Conservation (phyloP, 2,113 vertebrate species). For the Struthidea cinerea region DNA sequence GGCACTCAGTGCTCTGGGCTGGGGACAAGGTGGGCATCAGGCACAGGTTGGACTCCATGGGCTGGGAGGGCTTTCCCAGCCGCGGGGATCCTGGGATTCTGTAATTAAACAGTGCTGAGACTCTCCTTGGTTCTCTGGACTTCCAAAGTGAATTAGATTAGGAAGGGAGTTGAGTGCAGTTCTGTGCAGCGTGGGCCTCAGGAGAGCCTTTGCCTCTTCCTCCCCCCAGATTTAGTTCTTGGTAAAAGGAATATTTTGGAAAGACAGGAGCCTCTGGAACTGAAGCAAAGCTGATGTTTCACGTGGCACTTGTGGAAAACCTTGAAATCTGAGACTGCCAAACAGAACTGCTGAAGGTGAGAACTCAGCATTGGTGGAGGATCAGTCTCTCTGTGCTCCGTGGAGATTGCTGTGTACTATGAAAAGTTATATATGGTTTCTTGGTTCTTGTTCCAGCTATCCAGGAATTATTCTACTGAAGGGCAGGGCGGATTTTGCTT, state of each 20-base stretch:
- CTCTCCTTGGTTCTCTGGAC: background rate
- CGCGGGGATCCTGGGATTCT: background rate
- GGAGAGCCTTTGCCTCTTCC: background rate
- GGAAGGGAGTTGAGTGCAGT: background rate
- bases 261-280: background rate
- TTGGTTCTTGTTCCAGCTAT: background rate
- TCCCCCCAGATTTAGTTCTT: background rate
- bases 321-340: background rate
- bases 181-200: background rate
- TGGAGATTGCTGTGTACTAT: background rate
- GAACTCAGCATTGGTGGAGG: background rate
- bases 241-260: background rate
- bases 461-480: background rate
- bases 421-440: background rate
- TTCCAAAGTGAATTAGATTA: background rate
- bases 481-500: background rate
- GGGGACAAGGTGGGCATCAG: background rate
- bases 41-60: background rate
- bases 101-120: background rate
- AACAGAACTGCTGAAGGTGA: background rate
- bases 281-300: background rate
- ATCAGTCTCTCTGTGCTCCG: background rate
- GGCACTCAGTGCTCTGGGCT: background rate
- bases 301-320: background rate
- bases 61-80: background rate